Percentiles rank a stretch among this genome's conserved stretches.
Evolutionary conservation across 2,888 invertebrate genomes (phyloP).

Genomic region (Drosophila kuntzei): DNA sequence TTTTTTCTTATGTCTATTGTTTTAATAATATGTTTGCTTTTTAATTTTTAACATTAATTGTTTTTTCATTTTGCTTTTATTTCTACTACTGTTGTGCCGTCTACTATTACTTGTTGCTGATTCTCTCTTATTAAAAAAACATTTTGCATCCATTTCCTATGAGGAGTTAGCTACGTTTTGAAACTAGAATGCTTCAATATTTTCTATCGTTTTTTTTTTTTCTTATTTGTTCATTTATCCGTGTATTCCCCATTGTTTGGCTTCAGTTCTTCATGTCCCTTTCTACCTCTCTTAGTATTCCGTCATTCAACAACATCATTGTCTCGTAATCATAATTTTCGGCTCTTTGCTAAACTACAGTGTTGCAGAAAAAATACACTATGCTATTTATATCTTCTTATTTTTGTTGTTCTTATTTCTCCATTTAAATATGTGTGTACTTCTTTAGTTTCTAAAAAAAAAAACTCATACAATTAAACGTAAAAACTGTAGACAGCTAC

Average conservation of each 20-base stretch:
- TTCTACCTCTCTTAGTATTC: slow-evolving; percentile 21
- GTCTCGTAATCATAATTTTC: slow-evolving; percentile 1
- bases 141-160: slow-evolving; percentile 18
- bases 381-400: slow-evolving; percentile 47
- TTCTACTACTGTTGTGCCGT: slow-evolving; percentile 53
- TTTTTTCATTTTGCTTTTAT: slow-evolving; percentile 55
- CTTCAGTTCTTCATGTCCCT: slow-evolving; percentile 39
- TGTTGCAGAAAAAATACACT: slow-evolving; percentile 59
- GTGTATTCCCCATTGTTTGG: slow-evolving; percentile 62
- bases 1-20: slow-evolving; percentile 42
- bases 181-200: slow-evolving; percentile 56
- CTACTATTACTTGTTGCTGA: slow-evolving; percentile 9
- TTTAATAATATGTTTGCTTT: slow-evolving; percentile 47
- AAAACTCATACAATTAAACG: slow-evolving; percentile 67
- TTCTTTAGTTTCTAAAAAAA: slow-evolving; percentile 59
- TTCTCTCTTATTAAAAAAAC: slow-evolving; percentile 35
- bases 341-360: slow-evolving; percentile 25
- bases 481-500: slow-evolving; percentile 78
- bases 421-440: slow-evolving; percentile 27
- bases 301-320: slow-evolving; percentile 6
- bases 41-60: slow-evolving; percentile 40
- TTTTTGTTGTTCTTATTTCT: slow-evolving; percentile 37
- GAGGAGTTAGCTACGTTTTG: slow-evolving; percentile 34
- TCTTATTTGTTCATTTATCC: slow-evolving; percentile 59
- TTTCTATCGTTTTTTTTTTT: slow-evolving; percentile 32